Evolutionary conservation across 2,113 vertebrate genomes (phyloP).

Genomic region (Trachemys scripta): DNA sequence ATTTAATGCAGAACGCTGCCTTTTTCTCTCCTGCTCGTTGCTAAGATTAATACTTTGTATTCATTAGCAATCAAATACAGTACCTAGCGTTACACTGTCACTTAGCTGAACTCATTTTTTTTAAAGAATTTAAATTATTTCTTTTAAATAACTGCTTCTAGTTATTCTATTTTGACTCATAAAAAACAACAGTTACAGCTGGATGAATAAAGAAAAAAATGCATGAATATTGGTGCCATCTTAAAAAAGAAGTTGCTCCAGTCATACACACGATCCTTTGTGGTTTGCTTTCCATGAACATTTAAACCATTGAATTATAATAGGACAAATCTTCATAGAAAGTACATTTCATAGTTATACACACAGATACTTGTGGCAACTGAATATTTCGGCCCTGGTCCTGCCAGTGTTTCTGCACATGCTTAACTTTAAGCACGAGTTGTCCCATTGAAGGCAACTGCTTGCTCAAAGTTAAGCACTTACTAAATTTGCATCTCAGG

Average conservation of each 20-base stretch:
- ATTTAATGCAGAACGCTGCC: slow-evolving; percentile 79
- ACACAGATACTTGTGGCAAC: neutral
- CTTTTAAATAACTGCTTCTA: slow-evolving; percentile 71
- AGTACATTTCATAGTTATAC: neutral
- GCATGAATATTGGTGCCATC: neutral
- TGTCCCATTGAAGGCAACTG: neutral
- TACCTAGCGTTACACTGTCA: slow-evolving; percentile 70
- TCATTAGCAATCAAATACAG: slow-evolving; percentile 79
- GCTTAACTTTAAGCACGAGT: neutral
- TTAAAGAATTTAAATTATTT: slow-evolving; percentile 75
- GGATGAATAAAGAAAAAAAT: slow-evolving; percentile 31
- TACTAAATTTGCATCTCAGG: neutral
- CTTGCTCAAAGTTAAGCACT: neutral
- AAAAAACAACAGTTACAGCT: neutral
- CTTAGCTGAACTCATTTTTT: slow-evolving; percentile 69
- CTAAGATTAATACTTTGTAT: slow-evolving; percentile 74
- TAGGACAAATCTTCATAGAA: neutral
- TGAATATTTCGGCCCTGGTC: fast-evolving
- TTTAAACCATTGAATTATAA: neutral
- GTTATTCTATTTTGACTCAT: slow-evolving; percentile 36
- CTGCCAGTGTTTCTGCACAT: neutral
- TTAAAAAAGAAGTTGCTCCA: neutral
- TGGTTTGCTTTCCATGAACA: neutral
- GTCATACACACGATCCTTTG: neutral
- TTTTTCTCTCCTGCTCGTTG: slow-evolving; percentile 64